Percentiles rank a stretch among this genome's conserved stretches.
These are phyloP conservation scores for Hoplodrina ambigua DNA, from an alignment of 2,888 invertebrate genomes.

Conservation along the genomic window DNA sequence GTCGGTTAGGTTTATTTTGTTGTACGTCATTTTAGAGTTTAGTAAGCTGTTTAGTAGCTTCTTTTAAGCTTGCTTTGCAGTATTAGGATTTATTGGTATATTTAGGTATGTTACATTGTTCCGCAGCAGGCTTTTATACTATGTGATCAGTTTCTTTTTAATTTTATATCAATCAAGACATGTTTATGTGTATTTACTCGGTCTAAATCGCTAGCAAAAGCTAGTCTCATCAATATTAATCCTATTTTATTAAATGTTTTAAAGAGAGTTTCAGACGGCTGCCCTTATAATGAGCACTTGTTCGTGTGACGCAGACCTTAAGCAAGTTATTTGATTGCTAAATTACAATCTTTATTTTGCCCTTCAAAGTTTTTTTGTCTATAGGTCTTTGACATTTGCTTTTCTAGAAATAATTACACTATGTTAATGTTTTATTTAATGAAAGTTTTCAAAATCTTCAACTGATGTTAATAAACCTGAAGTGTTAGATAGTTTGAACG, in stretches of 20 bases:
- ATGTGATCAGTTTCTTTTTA: too few relatives aligned
- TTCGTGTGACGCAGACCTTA: conserved; percentile 35
- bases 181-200: too few relatives aligned
- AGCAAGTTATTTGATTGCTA: conserved; percentile 22
- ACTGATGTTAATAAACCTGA: too few relatives aligned
- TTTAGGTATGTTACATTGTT: too few relatives aligned
- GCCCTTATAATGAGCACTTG: conserved; percentile 21
- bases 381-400: not conserved
- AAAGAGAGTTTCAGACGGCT: conserved; percentile 32
- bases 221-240: conserved; percentile 34
- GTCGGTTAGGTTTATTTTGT: conserved; percentile 23
- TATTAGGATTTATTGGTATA: conserved; percentile 18
- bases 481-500: too few relatives aligned
- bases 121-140: too few relatives aligned
- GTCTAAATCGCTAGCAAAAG: too few relatives aligned
- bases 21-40: conserved; percentile 30
- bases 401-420: not conserved
- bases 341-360: conserved; percentile 29
- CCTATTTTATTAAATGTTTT: conserved; percentile 33
- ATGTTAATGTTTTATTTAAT: not conserved
- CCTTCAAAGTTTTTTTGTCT: conserved; percentile 7
- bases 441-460: too few relatives aligned
- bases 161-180: too few relatives aligned
- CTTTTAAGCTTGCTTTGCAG: conserved; percentile 23
- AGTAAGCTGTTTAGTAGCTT: conserved; percentile 9